Evolutionary conservation across 2,113 vertebrate genomes (phyloP).

Genomic region (Varanus salvator): DNA sequence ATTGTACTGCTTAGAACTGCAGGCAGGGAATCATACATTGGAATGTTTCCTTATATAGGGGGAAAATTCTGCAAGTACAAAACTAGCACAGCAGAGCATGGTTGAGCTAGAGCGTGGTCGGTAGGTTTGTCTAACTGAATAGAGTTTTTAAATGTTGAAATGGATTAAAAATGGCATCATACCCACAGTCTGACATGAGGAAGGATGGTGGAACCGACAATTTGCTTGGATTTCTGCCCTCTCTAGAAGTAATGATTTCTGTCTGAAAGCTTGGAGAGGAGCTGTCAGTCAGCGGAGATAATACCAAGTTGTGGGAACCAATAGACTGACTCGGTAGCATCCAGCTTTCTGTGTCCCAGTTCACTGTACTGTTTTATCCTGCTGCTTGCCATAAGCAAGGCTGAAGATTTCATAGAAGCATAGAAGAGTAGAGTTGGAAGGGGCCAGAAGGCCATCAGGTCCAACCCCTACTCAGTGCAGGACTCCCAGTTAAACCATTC

Average conservation of each 20-base stretch:
- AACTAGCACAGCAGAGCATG: neutral
- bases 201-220: neutral
- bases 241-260: neutral
- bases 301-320: neutral
- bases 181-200: neutral
- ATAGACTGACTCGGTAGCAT: neutral
- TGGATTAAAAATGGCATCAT: neutral
- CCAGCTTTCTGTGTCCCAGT: neutral
- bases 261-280: no score
- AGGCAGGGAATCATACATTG: neutral
- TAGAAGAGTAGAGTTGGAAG: no score
- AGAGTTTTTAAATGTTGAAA: neutral
- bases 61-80: neutral
- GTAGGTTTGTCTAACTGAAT: neutral
- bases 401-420: neutral
- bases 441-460: no score
- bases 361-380: neutral
- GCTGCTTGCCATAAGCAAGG: neutral
- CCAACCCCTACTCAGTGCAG: no score
- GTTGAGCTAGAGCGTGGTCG: neutral
- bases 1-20: neutral
- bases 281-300: neutral
- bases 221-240: neutral
- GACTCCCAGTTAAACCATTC: no score
- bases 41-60: no score